Base-by-base conservation (phyloP, 2,113 vertebrate species). In the Typhlomys cinereus region DNA sequence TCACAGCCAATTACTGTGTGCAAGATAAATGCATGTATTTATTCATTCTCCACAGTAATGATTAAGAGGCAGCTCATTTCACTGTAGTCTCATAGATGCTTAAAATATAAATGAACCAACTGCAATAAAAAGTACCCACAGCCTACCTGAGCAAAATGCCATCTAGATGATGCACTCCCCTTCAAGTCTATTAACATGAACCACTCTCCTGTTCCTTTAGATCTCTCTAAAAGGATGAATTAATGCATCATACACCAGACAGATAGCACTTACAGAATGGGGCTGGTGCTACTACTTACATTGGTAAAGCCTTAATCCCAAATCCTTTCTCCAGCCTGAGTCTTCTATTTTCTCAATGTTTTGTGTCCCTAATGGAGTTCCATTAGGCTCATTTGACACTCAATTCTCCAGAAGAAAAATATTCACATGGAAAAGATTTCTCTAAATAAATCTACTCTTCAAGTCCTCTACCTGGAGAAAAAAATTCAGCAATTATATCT, bases 91-190 rank as follows among this genome's bases (percentile, higher is more conserved):
- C 48, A 87, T 83, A 95, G 93, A 59, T 92, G 76, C 86, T 94
- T 86, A 84, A 95, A 94, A 91, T 94, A 71, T n/a, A 96, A 96
- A 88, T 91, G 87, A 92, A 84, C 71, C 36, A 73, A 54, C n/a
- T 89, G 61, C 54, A 61, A 7, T 57, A 83, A 59, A 83, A 73
- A 94, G 50, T 46, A 67, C 57, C 79, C 36, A 46, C 39, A 83
- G 81, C 36, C 18, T 10, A 67, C 25, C 41, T 54, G 54, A 83
- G 36, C 52, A 71, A 71, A 80, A 70, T 34, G 66, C 8, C 46
- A 12, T 29, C 50, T 73, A 4, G 59, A 31, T 31, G 66, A 61
- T 74, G 41, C 52, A 80, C 3, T 41, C 39, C 12, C 25, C 2
- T 74, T 90, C 44, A 52, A 25, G n/a, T 20, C 52, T 59, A 15